Base-by-base conservation (phyloP, 1,140 invertebrate genomes). In the Drosophila pseudoananassae region DNA sequence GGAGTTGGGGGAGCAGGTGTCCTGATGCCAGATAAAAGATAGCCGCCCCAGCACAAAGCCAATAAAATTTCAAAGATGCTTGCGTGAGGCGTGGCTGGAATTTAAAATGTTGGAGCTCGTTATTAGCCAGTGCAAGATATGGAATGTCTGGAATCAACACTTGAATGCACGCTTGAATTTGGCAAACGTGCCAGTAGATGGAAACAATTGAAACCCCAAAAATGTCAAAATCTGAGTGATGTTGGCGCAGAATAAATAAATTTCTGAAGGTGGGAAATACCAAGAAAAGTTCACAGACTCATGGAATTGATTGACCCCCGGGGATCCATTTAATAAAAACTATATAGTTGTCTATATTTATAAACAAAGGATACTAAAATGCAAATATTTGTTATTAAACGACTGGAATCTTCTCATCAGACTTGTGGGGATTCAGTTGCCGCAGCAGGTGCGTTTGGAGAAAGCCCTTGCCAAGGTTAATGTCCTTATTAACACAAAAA, bases 401-500 rank as follows among this genome's bases (percentile, higher is more conserved):
- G 29, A 14, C 7, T 25, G 6, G 12, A 7, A 17, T 12, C 14
- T 10, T 36, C 10, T 12, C 9, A 51, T 20, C n/a, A 29, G 15
- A 12, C 14, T 45, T 33, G n/a, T 36, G 31, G 29, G n/a, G 47
- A 68, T 36, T 23, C 61, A 50, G 46, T 8, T 27, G 23, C 27
- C 27, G 10, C 29, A 47, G 65, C 49, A 47, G 15, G 23, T 27
- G 23, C n/a, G 33, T 36, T 23, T 31, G 14, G 33, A 38, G 45
- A 57, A 58, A 71, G 33, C 52, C 53, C 60, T 25, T 23, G 33
- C 33, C 68, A 71, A 71, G 65, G 68, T 71, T 71, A 71, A 71
- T 71, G 65, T 50, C 68, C 71, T 71, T 71, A 71, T 71, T 71
- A 71, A 71, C 68, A 50, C 53, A 49, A 36, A 59, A 71, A 57